Conservation (phyloP, 2,888 invertebrate species). For the Dynastes grantii region DNA sequence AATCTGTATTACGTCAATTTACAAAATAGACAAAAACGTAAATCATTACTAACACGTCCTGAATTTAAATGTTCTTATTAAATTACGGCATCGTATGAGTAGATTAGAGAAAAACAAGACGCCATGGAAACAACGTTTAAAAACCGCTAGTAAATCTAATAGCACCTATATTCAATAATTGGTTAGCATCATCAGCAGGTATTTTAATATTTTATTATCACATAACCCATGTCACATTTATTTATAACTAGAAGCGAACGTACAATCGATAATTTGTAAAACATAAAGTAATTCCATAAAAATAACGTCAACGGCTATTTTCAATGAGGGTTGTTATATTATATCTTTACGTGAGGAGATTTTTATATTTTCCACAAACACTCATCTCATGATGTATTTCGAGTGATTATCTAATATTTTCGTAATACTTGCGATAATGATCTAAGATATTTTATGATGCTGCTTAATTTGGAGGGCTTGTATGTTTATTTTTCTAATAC, state of each 20-base stretch:
- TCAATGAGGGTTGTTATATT: not conserved
- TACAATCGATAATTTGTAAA: not conserved
- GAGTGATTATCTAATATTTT: slow-evolving; percentile 14
- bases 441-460: slow-evolving; percentile 9
- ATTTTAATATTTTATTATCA: not conserved
- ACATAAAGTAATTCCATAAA: too few relatives aligned
- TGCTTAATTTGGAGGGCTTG: not conserved
- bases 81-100: not conserved
- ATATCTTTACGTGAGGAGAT: not conserved
- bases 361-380: not conserved
- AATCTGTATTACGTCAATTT: too few relatives aligned
- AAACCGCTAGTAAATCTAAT: not conserved
- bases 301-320: not conserved
- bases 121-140: not conserved
- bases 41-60: too few relatives aligned
- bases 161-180: not conserved
- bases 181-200: not conserved
- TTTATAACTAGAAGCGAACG: slow-evolving; percentile 10
- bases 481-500: not conserved
- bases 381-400: slow-evolving; percentile 29
- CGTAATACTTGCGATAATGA: slow-evolving; percentile 1
- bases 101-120: not conserved
- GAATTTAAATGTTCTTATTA: too few relatives aligned
- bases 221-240: slow-evolving; percentile 14
- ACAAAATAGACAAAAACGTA: too few relatives aligned